Evolutionary conservation across 2,797 vertebrate species (phyloP).

Genomic region (Acanthornis magna): DNA sequence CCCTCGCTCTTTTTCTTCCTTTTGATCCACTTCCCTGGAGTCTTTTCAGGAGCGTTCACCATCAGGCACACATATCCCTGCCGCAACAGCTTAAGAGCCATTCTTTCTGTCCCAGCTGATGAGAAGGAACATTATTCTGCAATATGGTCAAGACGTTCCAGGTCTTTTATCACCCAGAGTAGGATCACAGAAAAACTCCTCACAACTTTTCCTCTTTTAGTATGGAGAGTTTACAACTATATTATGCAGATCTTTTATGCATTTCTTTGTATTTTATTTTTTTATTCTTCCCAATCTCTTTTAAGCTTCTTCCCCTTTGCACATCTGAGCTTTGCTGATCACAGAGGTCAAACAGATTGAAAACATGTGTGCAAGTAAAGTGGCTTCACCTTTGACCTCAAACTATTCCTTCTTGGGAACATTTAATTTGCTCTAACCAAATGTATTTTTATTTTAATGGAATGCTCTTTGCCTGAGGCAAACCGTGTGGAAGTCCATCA

Average conservation of each 20-base stretch:
- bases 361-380: slow-evolving; percentile 67
- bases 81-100: neutral
- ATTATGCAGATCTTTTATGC: neutral
- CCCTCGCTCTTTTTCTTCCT: neutral
- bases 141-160: neutral
- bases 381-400: slow-evolving; percentile 64
- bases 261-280: slow-evolving; percentile 43
- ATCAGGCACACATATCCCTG: neutral
- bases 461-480: slow-evolving; percentile 68
- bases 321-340: slow-evolving; percentile 63
- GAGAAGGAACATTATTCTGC: neutral
- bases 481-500: slow-evolving; percentile 63
- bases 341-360: slow-evolving; percentile 67
- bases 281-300: slow-evolving; percentile 15
- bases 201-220: neutral
- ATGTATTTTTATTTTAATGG: slow-evolving; percentile 68
- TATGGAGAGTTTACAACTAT: neutral
- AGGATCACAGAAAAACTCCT: neutral
- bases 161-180: neutral
- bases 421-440: slow-evolving; percentile 69
- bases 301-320: slow-evolving; percentile 45
- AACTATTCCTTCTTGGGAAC: slow-evolving; percentile 64
- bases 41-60: neutral
- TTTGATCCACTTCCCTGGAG: neutral
- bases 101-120: neutral